Evolutionary conservation across 2,113 vertebrate species (phyloP).

Genomic region (Speoplatyrhinus poulsoni): DNA sequence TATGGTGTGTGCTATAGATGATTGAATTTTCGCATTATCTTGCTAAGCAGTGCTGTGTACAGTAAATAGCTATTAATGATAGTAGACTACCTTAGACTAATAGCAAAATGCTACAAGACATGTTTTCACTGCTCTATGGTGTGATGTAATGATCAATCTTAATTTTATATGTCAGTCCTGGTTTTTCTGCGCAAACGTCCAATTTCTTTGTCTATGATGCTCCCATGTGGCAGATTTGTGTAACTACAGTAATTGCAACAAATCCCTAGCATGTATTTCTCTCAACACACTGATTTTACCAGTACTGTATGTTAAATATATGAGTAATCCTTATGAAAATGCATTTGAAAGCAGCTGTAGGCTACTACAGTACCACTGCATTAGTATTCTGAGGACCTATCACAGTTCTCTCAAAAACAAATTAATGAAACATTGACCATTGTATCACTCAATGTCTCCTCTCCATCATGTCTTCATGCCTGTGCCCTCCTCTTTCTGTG

Average conservation of each 20-base stretch:
- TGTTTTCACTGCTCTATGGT: not conserved
- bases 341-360: too few relatives aligned
- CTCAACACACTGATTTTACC: not conserved
- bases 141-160: not conserved
- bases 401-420: too few relatives aligned
- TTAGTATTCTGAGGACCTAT: too few relatives aligned
- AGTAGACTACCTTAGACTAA: not conserved
- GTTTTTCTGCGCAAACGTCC: not conserved
- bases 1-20: too few relatives aligned
- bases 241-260: not conserved
- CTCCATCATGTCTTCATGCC: not conserved
- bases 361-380: too few relatives aligned
- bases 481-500: slow-evolving; percentile 1
- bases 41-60: too few relatives aligned
- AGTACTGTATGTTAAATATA: too few relatives aligned
- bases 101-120: not conserved
- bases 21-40: too few relatives aligned
- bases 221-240: not conserved
- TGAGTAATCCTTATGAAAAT: too few relatives aligned
- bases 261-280: not conserved
- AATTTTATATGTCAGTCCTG: not conserved
- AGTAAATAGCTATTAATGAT: too few relatives aligned
- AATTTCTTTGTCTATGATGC: slow-evolving; percentile 11
- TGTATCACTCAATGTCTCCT: not conserved
- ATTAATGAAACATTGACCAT: too few relatives aligned